Evolutionary conservation across 2,113 vertebrate species (phyloP), one percentile per base, ranked within the genome.

Genomic region (Rhynchopsitta pachyrhyncha): DNA sequence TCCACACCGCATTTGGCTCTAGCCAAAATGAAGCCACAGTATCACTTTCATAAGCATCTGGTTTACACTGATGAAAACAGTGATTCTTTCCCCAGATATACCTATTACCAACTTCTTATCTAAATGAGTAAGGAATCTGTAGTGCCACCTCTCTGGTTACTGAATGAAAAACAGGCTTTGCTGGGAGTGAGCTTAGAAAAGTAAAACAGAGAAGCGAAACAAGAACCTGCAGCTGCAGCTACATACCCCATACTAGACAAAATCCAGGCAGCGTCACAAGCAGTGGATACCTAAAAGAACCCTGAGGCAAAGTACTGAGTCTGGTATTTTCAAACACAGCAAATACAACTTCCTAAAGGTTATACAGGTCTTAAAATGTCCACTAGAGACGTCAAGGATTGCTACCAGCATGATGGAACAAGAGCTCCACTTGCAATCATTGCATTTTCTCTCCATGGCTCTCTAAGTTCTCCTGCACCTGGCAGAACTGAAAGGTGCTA

Each of bases 31-130:
- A 76, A 93, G 88, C 69, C 7, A 75, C 10, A 0, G 47, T 74
- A 79, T 85, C 84, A 71, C 63, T 94, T 96, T 96, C 92, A 80
- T 22, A 90, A 94, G 63, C 39, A 44, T 50, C 35, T 6, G 13
- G 33, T 76, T 91, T 53, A 8, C 83, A 46, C 13, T 73, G 37
- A 70, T 62, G 22, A 82, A 86, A 90, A 81, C 17, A 57, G 17
- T 42, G 68, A 74, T 83, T 47, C 37, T 94, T 93, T 91, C 68
- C 69, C 13, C 66, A 82, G 57, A 52, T 84, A 71, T 10, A 66
- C 11, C 39, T 39, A 39, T 53, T 28, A 74, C 11, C 66, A 86
- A 29, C 27, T 76, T 82, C 47, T 37, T 59, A 79, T 11, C 52
- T 76, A 88, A 92, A 78, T 60, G 42, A 83, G 13, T 41, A 88